phyloP scores from a whole-genome alignment of 30 jellyfish, hydroid and myxozoan species.

The Pseudorhiza aurosa region DNA sequence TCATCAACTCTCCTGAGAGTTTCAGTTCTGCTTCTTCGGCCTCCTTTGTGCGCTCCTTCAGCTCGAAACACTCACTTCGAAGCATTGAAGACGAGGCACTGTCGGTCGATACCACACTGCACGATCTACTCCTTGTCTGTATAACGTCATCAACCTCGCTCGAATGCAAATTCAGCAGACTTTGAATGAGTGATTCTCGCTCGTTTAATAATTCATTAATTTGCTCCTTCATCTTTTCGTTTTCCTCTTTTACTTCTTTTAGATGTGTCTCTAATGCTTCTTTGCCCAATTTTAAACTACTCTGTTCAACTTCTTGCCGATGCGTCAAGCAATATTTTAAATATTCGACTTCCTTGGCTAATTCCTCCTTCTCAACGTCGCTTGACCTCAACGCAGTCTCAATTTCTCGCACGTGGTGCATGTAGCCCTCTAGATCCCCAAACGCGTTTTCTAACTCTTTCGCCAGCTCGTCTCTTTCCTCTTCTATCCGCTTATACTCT shows the following conservation, averaged over 20 bases:
- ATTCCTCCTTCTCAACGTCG: conserved; percentile 83
- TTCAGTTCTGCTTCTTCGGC: conserved; percentile 79
- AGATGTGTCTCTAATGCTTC: conserved; percentile 57
- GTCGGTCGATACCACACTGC: conserved; percentile 79
- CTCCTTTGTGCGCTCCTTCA: conserved; percentile 59
- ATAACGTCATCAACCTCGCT: conserved; percentile 90
- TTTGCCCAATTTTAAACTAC: conserved; percentile 57
- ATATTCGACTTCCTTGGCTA: conserved; percentile 71
- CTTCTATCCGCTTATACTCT: conserved; percentile 75
- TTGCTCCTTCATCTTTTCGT: conserved; percentile 62
- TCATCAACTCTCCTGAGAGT: conserved; percentile 19
- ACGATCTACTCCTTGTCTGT: conserved; percentile 73
- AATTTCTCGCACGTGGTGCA: conserved; percentile 75
- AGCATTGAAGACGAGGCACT: conserved; percentile 65
- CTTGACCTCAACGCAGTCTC: conserved; percentile 71
- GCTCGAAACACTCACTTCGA: conserved; percentile 61
- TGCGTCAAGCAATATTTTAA: conserved; percentile 79
- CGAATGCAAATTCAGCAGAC: conserved; percentile 84
- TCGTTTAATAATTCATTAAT: conserved; percentile 73
- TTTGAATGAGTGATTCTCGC: conserved; percentile 82
- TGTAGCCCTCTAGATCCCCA: conserved; percentile 83
- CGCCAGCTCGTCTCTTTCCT: conserved; percentile 85
- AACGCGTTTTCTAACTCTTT: conserved; percentile 86
- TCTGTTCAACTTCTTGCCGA: conserved; percentile 83
- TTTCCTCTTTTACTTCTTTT: conserved; percentile 63